phyloP scores from a whole-genome alignment of 2,888 invertebrate genomes.

The Saturnia japonica region DNA sequence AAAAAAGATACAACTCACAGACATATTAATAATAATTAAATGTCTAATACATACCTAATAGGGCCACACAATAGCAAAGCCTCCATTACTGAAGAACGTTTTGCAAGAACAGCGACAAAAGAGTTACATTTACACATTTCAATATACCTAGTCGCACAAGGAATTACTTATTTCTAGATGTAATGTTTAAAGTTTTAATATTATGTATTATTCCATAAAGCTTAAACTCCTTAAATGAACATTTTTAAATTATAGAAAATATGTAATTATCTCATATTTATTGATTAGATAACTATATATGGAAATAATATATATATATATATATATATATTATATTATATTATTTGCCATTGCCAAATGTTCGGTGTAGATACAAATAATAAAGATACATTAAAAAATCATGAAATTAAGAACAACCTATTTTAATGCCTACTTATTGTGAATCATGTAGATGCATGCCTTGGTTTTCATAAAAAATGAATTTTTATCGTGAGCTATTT shows the following conservation, averaged over 20 bases:
- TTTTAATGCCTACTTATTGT: too few relatives aligned
- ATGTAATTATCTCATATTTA: too few relatives aligned
- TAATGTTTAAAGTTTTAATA: neutral
- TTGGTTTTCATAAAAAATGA: too few relatives aligned
- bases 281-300: too few relatives aligned
- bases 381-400: too few relatives aligned
- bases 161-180: conserved; percentile 13
- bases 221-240: neutral
- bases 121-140: conserved; percentile 1
- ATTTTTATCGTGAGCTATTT: too few relatives aligned
- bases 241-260: neutral
- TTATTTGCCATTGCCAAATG: too few relatives aligned
- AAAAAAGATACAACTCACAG: neutral
- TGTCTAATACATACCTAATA: neutral
- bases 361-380: too few relatives aligned
- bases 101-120: conserved; percentile 48
- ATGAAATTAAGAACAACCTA: too few relatives aligned
- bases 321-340: too few relatives aligned
- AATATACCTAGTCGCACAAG: neutral
- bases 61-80: conserved; percentile 48
- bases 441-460: too few relatives aligned
- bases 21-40: neutral
- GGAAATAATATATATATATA: too few relatives aligned
- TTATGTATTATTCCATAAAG: neutral
- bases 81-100: conserved; percentile 53